Evolutionary conservation across 92 coral and sea anemone species (phyloP), one percentile per base, ranked within the genome.

Genomic region (Phenganax stokvisi): DNA sequence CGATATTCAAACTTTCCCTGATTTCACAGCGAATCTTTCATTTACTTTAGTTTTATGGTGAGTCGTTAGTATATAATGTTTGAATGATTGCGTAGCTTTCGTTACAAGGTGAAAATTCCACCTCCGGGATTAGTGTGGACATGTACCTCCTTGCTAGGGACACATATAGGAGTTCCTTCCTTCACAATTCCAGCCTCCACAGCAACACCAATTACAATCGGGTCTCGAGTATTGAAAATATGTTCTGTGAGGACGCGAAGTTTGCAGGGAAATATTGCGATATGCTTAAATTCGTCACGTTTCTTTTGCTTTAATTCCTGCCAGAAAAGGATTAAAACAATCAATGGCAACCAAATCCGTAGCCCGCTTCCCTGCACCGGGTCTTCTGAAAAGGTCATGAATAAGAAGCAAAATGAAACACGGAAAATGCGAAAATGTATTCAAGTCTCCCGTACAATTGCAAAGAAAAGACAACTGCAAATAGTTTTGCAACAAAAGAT

Each of bases 221-320:
- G 98, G 62, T 90, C 93, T 67, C 98, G 87, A 28, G 88, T 85
- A 85, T 94, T 94, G 84, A 87, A 94, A 54, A 94, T 87, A 79
- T 94, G 98, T 54, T 92, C 96, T 3, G 98, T 93, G 56, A 94
- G 71, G 58, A 94, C 76, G 37, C 98, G 97, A 8, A 94, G 96
- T 83, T 94, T 94, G 85, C 97, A 94, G 0, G 98, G 98, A 81
- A 94, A 94, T 80, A 93, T 89, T 12, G 98, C 98, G 25, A 94
- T 84, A 59, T 87, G 85, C 63, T 85, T 88, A 88, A 94, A 94
- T 69, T 94, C 96, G 20, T 94, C 97, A 10, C 96, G 93, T 81
- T 85, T 94, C 85, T 94, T 94, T 82, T 88, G 91, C 79, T 94
- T 94, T 61, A 90, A 86, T 70, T 94, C 98, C 98, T 94, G 27